Base-by-base conservation (phyloP, 2,797 vertebrate genomes). In the Podarcis lilfordi region DNA sequence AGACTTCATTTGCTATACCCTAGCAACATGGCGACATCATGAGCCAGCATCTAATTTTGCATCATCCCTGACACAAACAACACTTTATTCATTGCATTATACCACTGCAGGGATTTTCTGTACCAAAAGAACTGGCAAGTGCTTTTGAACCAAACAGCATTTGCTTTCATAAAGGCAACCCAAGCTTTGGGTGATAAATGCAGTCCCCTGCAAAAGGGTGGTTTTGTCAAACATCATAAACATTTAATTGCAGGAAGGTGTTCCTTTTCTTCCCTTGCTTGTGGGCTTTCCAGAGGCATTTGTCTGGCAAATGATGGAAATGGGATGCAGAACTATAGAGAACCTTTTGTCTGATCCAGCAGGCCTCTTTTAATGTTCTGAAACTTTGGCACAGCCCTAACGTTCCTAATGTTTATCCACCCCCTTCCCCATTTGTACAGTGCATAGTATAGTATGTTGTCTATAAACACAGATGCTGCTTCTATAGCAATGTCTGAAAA, bases 401-500 rank as follows among this genome's bases (percentile, higher is more conserved):
- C 75, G 69, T 75, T 89, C 71, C 61, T 85, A 75, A 85, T 85
- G 69, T 75, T 89, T 85, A 80, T 45, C 74, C 55, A 35, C 75
- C 45, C 5, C 35, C 23, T 55, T 55, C 50, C 59, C n/a, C 80
- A 85, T 85, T 89, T 89, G 68, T 75, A 80, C 71, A 81, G 71
- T 75, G n/a, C 59, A 75, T 80, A 81, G 69, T 40, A 66, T 80
- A 85, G 69, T 40, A 80, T 89, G 83, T 85, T 89, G 59, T 85
- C 23, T 81, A 85, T 85, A 89, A 89, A 85, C 88, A 89, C 88
- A 89, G 88, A 89, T 89, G 83, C 84, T 85, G 69, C 83, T 89
- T 85, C 83, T 85, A 89, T 89, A 68, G 88, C 69, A 89, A 85
- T 85, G 72, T 89, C 80, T 89, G 88, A 89, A 89, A 85, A 89